A percentile compares a stretch with the other conserved stretches of the same genome.
phyloP scores from a whole-genome alignment of 2,888 invertebrate genomes.

The Cordilura impudica region DNA sequence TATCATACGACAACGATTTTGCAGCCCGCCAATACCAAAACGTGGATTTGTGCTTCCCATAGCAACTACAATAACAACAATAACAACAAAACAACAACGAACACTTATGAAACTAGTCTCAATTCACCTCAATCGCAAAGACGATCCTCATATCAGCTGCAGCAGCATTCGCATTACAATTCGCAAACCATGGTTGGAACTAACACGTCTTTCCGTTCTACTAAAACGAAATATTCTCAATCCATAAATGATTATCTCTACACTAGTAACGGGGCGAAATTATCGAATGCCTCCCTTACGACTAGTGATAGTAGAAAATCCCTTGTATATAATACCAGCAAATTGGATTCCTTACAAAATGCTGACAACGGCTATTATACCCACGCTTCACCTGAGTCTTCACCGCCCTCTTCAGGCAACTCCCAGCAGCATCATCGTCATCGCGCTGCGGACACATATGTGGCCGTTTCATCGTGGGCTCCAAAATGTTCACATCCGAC shows the following conservation, averaged over 20 bases:
- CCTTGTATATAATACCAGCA: constrained; percentile 30
- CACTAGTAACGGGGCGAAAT: constrained; percentile 65
- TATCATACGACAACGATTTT: constrained; percentile 40
- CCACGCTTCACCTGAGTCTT: constrained; percentile 73
- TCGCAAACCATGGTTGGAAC: constrained; percentile 34
- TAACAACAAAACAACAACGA: constrained; percentile 42
- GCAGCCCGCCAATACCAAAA: constrained; percentile 65
- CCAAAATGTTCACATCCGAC: constrained; percentile 81
- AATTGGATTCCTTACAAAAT: constrained; percentile 47
- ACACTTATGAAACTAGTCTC: constrained; percentile 61
- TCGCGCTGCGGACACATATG: constrained; percentile 82
- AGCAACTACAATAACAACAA: constrained; percentile 4
- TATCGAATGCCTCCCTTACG: constrained; percentile 56
- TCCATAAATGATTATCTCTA: constrained; percentile 74
- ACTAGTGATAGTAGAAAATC: constrained; percentile 61
- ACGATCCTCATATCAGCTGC: constrained; percentile 38
- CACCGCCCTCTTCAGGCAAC: constrained; percentile 65
- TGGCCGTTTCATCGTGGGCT: constrained; percentile 86
- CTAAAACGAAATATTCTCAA: constrained; percentile 67
- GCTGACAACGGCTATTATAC: constrained; percentile 71
- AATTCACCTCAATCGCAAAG: constrained; percentile 57
- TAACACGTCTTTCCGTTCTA: constrained; percentile 55
- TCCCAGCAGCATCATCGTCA: constrained; percentile 36
- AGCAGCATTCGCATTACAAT: constrained; percentile 16
- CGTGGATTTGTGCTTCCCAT: constrained; percentile 67